Evolutionary conservation across 1,140 invertebrate genomes (phyloP).

Genomic region (Formica exsecta): DNA sequence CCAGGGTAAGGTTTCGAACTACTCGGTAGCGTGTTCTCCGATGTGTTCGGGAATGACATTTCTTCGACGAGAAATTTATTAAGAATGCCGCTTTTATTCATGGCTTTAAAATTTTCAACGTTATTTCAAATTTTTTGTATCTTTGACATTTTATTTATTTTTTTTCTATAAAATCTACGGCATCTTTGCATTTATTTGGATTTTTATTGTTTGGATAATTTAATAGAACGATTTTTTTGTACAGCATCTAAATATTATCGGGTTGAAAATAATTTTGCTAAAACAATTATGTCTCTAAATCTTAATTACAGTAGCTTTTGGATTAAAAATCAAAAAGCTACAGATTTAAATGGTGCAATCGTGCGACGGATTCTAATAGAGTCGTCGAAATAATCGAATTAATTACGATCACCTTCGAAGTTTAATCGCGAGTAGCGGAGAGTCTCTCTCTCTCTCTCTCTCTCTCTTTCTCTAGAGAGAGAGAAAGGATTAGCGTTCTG

Average conservation of each 20-base stretch:
- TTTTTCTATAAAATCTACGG: not conserved
- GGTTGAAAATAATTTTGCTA: not conserved
- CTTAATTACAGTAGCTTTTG: not conserved
- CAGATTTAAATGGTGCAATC: constrained; percentile 35
- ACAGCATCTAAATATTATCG: not conserved
- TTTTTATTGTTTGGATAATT: not conserved
- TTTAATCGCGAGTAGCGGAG: constrained; percentile 51
- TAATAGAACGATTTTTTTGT: not conserved
- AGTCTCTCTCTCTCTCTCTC: too few species aligned
- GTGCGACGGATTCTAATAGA: constrained; percentile 50
- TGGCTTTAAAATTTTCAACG: not conserved
- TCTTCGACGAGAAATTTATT: not conserved
- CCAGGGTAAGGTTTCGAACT: not conserved
- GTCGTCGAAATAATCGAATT: constrained; percentile 54
- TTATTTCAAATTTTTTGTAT: not conserved
- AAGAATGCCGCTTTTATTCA: not conserved
- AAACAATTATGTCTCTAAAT: not conserved
- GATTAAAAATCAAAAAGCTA: not conserved
- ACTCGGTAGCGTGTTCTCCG: not conserved
- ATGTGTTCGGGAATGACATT: not conserved
- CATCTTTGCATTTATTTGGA: not conserved
- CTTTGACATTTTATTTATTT: not conserved
- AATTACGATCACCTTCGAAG: constrained; percentile 47
- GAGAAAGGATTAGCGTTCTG: not conserved
- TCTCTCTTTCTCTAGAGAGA: too few species aligned